Conservation (phyloP, 2,113 vertebrate genomes). For the Ameiurus melas region DNA sequence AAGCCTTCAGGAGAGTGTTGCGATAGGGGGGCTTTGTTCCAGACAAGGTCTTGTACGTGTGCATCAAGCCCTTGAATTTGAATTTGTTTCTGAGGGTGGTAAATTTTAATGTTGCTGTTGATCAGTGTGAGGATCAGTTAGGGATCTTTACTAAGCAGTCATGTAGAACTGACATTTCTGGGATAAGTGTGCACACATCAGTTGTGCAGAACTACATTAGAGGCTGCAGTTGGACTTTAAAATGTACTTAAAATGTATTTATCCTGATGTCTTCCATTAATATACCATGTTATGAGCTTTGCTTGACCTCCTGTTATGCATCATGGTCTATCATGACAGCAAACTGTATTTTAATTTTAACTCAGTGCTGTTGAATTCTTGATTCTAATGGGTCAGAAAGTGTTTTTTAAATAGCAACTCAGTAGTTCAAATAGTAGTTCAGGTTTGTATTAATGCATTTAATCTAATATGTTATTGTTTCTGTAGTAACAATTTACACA, state of each 20-base stretch:
- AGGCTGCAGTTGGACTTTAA: not conserved
- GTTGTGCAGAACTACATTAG: not conserved
- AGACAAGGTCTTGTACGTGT: no score
- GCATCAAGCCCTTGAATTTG: no score
- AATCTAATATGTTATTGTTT: not conserved
- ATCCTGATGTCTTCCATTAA: not conserved
- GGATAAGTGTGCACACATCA: not conserved
- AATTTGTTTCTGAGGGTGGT: not conserved
- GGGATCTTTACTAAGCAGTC: not conserved
- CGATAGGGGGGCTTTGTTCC: no score
- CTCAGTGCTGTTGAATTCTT: not conserved
- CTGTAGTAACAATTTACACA: not conserved
- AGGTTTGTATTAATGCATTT: not conserved
- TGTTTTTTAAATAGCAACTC: not conserved
- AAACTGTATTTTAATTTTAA: not conserved
- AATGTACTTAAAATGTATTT: not conserved
- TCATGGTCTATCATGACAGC: not conserved
- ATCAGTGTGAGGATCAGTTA: not conserved
- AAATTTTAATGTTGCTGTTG: not conserved
- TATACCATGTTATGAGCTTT: not conserved
- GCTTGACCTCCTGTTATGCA: not conserved
- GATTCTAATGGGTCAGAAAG: not conserved
- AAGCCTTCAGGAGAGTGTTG: no score
- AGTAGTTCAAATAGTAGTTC: not conserved
- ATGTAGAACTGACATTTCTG: not conserved